phyloP scores from a whole-genome alignment of 2,113 vertebrate genomes.

The Megaceryle torquata region DNA sequence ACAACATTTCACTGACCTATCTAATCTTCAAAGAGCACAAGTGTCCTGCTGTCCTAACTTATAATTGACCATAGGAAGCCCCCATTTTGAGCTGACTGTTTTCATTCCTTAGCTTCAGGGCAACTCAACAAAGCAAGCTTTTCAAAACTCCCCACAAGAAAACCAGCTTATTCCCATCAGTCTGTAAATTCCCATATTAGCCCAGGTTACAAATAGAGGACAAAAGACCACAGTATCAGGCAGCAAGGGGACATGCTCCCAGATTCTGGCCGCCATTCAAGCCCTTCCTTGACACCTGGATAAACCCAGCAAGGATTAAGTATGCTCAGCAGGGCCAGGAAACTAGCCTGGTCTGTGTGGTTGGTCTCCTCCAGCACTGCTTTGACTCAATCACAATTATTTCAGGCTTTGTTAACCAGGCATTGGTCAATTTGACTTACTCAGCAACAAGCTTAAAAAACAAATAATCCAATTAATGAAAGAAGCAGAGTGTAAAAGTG shows the following conservation, averaged over 20 bases:
- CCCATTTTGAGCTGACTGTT: neutral
- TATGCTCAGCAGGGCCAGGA: neutral
- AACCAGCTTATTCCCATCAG: neutral
- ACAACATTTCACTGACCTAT: neutral
- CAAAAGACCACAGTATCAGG: neutral
- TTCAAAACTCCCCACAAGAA: neutral
- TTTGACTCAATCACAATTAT: constrained; percentile 23
- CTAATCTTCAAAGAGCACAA: neutral
- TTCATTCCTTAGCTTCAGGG: neutral
- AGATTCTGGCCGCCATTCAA: neutral
- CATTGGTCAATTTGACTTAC: constrained; percentile 3
- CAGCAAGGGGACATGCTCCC: neutral
- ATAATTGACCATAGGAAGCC: neutral
- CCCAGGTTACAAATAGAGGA: neutral
- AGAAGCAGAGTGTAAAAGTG: constrained; percentile 49
- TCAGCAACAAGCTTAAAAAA: constrained; percentile 38
- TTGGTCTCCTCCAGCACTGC: neutral
- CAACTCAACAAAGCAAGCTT: neutral
- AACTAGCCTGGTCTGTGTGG: neutral
- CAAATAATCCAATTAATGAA: constrained; percentile 54
- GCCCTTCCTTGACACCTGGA: neutral
- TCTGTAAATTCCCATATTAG: neutral
- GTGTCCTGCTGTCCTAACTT: neutral
- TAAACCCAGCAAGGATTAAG: constrained; percentile 7
- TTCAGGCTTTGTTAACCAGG: constrained; percentile 43